Evolutionary conservation across 1,140 invertebrate species (phyloP), one percentile per base, ranked within the genome.

Genomic region (Nylanderia fulva): DNA sequence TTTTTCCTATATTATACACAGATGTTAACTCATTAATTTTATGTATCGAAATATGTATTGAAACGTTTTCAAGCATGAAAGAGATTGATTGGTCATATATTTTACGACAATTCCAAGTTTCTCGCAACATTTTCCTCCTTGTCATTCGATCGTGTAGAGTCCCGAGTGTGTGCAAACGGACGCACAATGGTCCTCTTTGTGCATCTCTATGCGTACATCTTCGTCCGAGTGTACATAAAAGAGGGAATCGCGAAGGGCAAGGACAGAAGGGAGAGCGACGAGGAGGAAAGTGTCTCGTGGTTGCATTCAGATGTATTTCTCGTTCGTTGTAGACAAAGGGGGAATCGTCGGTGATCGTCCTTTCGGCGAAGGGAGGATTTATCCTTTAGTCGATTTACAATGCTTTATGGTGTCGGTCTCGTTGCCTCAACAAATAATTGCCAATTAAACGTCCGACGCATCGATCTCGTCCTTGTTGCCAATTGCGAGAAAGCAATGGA

Each of bases 361-460:
- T 71, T 64, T 82, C 60, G 84, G 45, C 85, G 88, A 91, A 92
- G 88, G 89, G 86, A 90, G 88, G 86, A 92, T 92, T 92, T 92
- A 92, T 92, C 88, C 88, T 72, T n/a, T 91, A 75, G 64, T 45
- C 90, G 91, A 92, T 92, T 92, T 92, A 92, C 92, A 92, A 92
- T 92, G 87, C 76, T 92, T 92, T 92, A 92, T 90, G 89, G 92
- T 92, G 92, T 92, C 87, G 88, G 83, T 91, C 88, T 89, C 88
- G 91, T 85, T 91, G 89, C 89, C 88, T 84, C 88, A 92, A 92
- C 92, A 92, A 92, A 92, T 92, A 92, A 92, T 92, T 92, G 92
- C 92, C 92, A 92, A 92, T 92, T 92, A 92, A 92, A 92, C 80
- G 90, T 91, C 71, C 84, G 69, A 85, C 61, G 71, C 85, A 92